phyloP scores from a whole-genome alignment of 2,113 vertebrate species.

The Istiophorus platypterus region DNA sequence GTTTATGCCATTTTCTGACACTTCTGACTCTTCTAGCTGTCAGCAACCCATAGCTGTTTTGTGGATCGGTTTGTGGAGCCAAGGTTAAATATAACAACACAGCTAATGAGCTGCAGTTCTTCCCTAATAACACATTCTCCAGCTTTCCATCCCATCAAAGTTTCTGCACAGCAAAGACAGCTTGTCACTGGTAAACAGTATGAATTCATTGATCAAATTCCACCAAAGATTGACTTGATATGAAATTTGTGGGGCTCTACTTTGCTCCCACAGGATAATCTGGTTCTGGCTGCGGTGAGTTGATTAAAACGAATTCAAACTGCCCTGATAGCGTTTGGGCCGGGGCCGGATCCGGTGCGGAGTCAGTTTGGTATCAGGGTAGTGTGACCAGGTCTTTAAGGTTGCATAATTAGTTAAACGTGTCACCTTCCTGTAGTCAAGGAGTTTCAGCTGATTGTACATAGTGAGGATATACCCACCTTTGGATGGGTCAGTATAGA shows the following conservation, averaged over 20 bases:
- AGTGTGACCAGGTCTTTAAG: neutral
- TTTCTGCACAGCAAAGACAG: neutral
- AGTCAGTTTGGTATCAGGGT: too few relatives aligned
- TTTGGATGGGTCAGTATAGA: neutral
- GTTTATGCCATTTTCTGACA: neutral
- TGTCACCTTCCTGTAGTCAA: neutral
- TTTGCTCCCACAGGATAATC: neutral
- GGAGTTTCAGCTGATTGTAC: neutral
- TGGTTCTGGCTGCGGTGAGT: neutral
- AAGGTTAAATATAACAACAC: constrained; percentile 1
- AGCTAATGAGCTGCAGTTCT: neutral
- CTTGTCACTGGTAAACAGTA: neutral
- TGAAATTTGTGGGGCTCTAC: neutral
- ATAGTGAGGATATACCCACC: neutral
- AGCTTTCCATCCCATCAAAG: constrained; percentile 15
- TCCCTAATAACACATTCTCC: neutral
- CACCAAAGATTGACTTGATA: neutral
- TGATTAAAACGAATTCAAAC: neutral
- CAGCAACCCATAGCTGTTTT: neutral
- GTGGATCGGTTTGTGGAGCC: neutral
- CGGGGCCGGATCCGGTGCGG: too few relatives aligned
- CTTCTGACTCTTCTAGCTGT: neutral
- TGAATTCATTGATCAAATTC: neutral
- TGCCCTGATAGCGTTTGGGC: neutral
- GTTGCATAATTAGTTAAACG: neutral